These are phyloP conservation scores for Ditula angustiorana DNA, from an alignment of 2,888 invertebrate species.

Conservation along the genomic window DNA sequence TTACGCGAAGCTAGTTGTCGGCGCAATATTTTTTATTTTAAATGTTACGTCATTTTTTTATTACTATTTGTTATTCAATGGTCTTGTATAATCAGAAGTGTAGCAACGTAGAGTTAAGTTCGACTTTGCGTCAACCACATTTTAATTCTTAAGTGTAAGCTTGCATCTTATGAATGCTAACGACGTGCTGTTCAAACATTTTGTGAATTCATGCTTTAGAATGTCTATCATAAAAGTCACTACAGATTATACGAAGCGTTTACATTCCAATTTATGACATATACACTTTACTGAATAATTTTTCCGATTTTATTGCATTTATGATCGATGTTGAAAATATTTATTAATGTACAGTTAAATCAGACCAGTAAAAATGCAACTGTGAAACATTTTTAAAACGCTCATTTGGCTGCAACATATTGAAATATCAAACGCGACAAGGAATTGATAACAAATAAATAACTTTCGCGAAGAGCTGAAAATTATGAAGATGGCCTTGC, in stretches of 20 bases:
- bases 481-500: not conserved
- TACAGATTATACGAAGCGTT: not conserved
- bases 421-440: too few relatives aligned
- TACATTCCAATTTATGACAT: not conserved
- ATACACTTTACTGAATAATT: too few relatives aligned
- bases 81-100: too few relatives aligned
- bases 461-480: not conserved
- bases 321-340: not conserved
- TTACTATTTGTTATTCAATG: too few relatives aligned
- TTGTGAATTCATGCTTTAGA: not conserved
- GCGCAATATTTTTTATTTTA: too few relatives aligned
- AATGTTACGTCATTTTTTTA: too few relatives aligned
- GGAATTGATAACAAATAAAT: not conserved
- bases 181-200: not conserved
- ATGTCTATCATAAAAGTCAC: not conserved
- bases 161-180: conserved; percentile 15
- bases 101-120: not conserved
- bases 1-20: too few relatives aligned
- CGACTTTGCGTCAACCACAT: not conserved
- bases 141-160: not conserved
- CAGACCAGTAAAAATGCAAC: not conserved
- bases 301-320: not conserved
- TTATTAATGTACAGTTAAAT: not conserved
- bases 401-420: not conserved
- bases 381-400: not conserved